phyloP scores from a whole-genome alignment of 2,113 vertebrate genomes.

The Syngnathus floridae region DNA sequence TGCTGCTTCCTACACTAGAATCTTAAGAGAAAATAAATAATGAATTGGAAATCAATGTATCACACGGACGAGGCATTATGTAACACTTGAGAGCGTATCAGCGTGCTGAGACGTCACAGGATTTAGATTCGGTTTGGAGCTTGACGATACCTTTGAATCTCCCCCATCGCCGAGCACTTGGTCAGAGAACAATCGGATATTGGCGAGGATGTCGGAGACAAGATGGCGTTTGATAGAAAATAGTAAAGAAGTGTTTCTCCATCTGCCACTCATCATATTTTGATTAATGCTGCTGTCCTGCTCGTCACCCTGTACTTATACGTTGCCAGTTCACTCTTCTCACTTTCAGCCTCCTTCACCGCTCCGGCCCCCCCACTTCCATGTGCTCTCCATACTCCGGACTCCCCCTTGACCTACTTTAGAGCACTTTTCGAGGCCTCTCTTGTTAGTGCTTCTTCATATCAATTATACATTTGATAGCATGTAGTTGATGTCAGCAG shows the following conservation, averaged over 20 bases:
- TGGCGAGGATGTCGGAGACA: slow-evolving; percentile 30
- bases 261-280: slow-evolving; percentile 21
- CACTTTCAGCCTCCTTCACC: slow-evolving; percentile 34
- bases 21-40: slow-evolving; percentile 24
- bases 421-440: slow-evolving; percentile 50
- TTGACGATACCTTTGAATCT: slow-evolving; percentile 45
- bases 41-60: slow-evolving; percentile 31
- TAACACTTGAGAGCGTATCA: slow-evolving; percentile 38
- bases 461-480: slow-evolving; percentile 68
- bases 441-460: slow-evolving; percentile 52
- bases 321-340: slow-evolving; percentile 30
- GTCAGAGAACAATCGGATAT: slow-evolving; percentile 38
- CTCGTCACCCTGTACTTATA: slow-evolving; percentile 35
- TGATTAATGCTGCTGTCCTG: slow-evolving; percentile 29
- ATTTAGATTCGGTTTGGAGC: slow-evolving; percentile 46
- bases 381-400: slow-evolving; percentile 20
- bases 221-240: slow-evolving; percentile 22
- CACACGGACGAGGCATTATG: slow-evolving; percentile 33
- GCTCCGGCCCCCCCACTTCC: slow-evolving; percentile 39
- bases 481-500: slow-evolving; percentile 60
- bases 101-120: slow-evolving; percentile 42
- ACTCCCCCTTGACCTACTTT: slow-evolving; percentile 42
- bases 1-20: slow-evolving; percentile 38
- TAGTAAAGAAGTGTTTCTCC: slow-evolving; percentile 9
- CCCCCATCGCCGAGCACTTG: slow-evolving; percentile 26